Base-by-base conservation (phyloP, 2,797 vertebrate species). In the Molossus molossus region DNA sequence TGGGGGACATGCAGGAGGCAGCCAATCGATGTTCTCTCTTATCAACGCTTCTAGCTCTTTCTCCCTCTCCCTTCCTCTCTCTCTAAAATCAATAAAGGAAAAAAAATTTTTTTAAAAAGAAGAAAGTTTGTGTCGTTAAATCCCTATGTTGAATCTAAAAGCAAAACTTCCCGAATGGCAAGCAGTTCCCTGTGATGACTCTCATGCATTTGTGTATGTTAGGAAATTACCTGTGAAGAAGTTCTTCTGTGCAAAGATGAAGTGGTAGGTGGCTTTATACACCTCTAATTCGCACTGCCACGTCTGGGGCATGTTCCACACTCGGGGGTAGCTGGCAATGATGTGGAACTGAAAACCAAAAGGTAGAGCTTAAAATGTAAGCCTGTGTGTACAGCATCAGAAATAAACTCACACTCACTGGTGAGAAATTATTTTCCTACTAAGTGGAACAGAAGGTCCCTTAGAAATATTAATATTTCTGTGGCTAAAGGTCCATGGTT, bases 221-320 rank as follows among this genome's bases (percentile, higher is more conserved):
- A 93, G 81, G 72, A 91, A 73, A 79, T 99, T 98, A 99, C 99
- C 99, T 93, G 99, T 99, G 97, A 99, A 99, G 98, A 99, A 99
- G 98, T 99, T 99, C 97, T 99, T 99, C 98, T 99, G 99, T 87
- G 99, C 99, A 93, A 99, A 99, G 98, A 99, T 99, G 97, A 99
- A 99, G 97, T 99, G 99, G 96, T 99, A 99, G 0, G 99, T 99
- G 94, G 99, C 99, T 98, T 99, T 99, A 98, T 99, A 99, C 90
- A 99, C 99, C 97, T 99, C 99, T 4, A 99, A 99, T 98, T 99
- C 99, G 72, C 99, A 99, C 89, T 99, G 99, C 99, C 99, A 99
- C 0, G 99, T 99, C 98, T 99, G 99, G 10, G 99, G 99, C 99
- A 99, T 99, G 98, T 99, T 99, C 99, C 99, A 99, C 57, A 99